Base-by-base conservation (phyloP, 2,888 invertebrate genomes). In the Perdita meconis region DNA sequence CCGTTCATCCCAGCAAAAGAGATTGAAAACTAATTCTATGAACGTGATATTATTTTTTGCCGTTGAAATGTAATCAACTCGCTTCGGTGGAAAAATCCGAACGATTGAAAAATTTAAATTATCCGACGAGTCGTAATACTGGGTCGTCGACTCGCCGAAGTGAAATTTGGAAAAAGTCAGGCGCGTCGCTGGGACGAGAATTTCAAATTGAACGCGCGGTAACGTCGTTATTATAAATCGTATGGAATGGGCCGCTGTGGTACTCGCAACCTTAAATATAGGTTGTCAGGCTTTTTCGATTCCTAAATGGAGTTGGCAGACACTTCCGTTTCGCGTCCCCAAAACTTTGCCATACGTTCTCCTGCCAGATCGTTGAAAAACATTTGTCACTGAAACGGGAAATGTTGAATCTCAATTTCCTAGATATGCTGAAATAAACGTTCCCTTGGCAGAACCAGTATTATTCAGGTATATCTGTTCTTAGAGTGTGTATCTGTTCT, bases 301-400 rank as follows among this genome's bases (percentile, higher is more conserved):
- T 47, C 38, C 19, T 56, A 63, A 51, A 70, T 63, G 22, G 69
- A 70, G 55, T 70, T 70, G 69, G 69, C 69, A 63, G n/a, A 56
- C 55, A 56, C 47, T 63, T 38, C 55, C 38, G 36, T 63, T 63
- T 36, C 53, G 42, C 53, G 40, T 40, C 16, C 22, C 30, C 12
- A 30, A n/a, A 51, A 30, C 10, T 51, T 50, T 30, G 8, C 55
- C 36, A 24, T 42, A 55, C 34, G 42, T 53, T 53, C 36, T 8
- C n/a, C 51, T 60, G 36, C 44, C 36, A 47, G 63, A 13, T 61
- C 30, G 44, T 42, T 30, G 55, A 63, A 26, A 38, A 26, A 42
- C 19, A 16, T 61, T 56, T 53, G 26, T 65, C 26, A 55, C 38
- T 10, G 55, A 53, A 40, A 42, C 42, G 26, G 40, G 36, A 36